Evolutionary conservation across 2,113 vertebrate genomes (phyloP).

Genomic region (Paradoxurus hermaphroditus): DNA sequence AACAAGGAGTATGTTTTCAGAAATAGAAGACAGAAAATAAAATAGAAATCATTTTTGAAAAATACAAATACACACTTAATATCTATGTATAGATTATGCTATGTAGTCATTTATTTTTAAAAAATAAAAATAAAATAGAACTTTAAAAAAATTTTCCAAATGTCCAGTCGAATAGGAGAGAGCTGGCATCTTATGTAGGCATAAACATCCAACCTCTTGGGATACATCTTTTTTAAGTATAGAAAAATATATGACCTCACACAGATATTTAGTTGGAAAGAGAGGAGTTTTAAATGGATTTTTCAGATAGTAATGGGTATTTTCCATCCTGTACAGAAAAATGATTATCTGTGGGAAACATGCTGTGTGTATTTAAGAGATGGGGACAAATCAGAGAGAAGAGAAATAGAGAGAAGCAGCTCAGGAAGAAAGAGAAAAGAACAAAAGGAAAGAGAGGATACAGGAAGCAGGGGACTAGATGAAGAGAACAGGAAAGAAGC

Average conservation of each 20-base stretch:
- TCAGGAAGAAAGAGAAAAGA: not conserved
- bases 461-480: accelerated
- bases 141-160: not conserved
- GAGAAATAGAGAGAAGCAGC: not conserved
- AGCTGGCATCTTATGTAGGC: not conserved
- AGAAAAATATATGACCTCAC: not conserved
- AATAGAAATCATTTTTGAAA: not conserved
- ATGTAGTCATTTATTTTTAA: not conserved
- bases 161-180: not conserved
- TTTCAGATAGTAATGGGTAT: not conserved
- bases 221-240: not conserved
- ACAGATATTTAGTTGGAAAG: not conserved
- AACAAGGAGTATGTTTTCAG: no score
- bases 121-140: not conserved
- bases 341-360: not conserved
- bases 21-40: not conserved
- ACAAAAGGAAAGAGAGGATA: not conserved
- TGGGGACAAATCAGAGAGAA: not conserved
- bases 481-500: not conserved
- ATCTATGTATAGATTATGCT: not conserved
- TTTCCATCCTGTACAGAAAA: not conserved
- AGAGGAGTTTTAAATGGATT: not conserved
- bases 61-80: not conserved
- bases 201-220: not conserved
- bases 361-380: not conserved